phyloP scores from a whole-genome alignment of 2,113 vertebrate species.

The Toxostoma redivivum region DNA sequence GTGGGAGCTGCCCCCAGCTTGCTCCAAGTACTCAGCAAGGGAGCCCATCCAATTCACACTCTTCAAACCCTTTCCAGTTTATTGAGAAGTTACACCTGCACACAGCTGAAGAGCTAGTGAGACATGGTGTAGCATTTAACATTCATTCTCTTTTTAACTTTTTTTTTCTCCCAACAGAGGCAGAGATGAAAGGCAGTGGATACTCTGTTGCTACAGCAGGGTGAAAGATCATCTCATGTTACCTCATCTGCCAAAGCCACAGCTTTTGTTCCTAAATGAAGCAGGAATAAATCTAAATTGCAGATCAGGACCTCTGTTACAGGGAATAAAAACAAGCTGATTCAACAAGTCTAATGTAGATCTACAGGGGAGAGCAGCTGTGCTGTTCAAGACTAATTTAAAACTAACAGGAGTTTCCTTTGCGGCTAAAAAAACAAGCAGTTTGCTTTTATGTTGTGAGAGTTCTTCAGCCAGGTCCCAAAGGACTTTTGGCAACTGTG shows the following conservation, averaged over 20 bases:
- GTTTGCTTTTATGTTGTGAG: neutral
- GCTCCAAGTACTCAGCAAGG: neutral
- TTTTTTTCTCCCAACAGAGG: neutral
- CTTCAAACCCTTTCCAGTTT: neutral
- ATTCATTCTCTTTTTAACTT: fast-evolving
- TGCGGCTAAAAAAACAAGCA: neutral
- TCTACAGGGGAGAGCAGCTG: neutral
- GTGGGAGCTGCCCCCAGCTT: too few relatives aligned
- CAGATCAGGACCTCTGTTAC: neutral
- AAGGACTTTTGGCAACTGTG: neutral
- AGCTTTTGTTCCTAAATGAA: neutral
- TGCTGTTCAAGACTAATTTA: neutral
- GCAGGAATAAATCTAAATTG: neutral
- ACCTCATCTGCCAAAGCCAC: neutral
- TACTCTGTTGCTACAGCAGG: fast-evolving
- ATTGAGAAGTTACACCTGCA: neutral
- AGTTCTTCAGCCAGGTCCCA: neutral
- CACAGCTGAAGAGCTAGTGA: too few relatives aligned
- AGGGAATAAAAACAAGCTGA: neutral
- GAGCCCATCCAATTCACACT: neutral
- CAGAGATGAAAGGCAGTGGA: neutral
- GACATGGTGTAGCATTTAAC: neutral
- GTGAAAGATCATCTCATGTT: neutral
- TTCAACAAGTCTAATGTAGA: neutral
- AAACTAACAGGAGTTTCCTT: neutral